Evolutionary conservation across 2,113 vertebrate genomes (phyloP).

Genomic region (Mormyrus iriodes): DNA sequence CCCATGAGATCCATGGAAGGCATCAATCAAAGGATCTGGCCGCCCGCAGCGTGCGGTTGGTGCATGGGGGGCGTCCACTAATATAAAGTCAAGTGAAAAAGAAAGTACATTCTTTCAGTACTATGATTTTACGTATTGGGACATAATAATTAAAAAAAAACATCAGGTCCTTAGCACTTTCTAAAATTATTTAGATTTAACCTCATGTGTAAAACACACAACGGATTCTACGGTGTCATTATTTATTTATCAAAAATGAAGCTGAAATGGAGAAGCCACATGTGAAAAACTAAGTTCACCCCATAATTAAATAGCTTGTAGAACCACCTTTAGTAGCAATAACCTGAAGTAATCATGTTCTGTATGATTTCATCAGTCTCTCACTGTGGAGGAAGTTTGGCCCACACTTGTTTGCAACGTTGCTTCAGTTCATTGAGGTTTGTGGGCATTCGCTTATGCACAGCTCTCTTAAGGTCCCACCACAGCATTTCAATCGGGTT

Average conservation of each 20-base stretch:
- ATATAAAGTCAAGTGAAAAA: neutral
- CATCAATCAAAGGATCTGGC: neutral
- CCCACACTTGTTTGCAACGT: neutral
- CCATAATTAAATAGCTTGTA: neutral
- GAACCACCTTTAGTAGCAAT: neutral
- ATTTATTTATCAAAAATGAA: neutral
- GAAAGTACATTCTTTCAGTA: neutral
- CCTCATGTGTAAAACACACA: neutral
- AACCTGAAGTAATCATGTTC: neutral
- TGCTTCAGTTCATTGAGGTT: neutral
- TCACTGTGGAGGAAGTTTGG: neutral
- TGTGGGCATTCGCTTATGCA: neutral
- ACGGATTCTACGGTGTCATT: neutral
- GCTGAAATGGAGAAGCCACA: neutral
- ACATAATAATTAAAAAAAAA: neutral
- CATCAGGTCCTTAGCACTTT: neutral
- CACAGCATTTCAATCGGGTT: neutral
- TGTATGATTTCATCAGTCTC: neutral
- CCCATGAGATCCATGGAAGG: neutral
- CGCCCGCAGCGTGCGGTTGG: neutral
- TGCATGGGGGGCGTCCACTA: neutral
- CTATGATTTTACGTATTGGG: neutral
- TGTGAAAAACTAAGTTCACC: neutral
- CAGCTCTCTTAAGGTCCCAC: neutral
- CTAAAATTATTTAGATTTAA: neutral